Evolutionary conservation across 1,140 invertebrate species (phyloP), one percentile per base, ranked within the genome.

Genomic region (Bradysia coprophila): DNA sequence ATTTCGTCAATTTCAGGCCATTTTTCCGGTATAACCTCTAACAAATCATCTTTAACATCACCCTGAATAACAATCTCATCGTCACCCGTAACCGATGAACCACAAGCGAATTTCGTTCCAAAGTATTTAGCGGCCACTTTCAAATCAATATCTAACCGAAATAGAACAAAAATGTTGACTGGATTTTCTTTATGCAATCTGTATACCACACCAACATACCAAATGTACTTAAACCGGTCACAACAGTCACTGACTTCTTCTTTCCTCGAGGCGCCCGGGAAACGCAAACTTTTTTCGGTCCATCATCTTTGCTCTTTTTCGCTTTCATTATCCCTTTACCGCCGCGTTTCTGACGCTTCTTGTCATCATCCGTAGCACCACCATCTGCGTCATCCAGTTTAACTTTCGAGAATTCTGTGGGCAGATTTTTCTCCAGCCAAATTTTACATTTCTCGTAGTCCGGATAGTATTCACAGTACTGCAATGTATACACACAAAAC

Each of bases 61-160:
- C 89, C 95, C 67, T 99, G 95, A 59, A 99, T 96, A 5, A 98
- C 93, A 57, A 98, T 96, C 68, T 99, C 96, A 73, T 98, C 94
- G 45, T 96, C 91, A 11, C 91, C 93, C 24, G 92, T 96, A 0
- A 98, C 91, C 16, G 94, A 98, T 15, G 92, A 93, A 9, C 95
- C 94, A 70, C 95, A 98, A 5, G 95, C 92, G 72, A 99, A 99
- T 63, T 88, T 91, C 42, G 83, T 84, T 24, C 91, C 89, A 68
- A 99, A 98, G 61, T 92, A 94, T 62, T 98, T 98, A 34, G 91
- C 83, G 41, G 96, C 96, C 45, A 91, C 85, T 68, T 98, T 98
- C 37, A 98, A 64, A 66, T 99, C 94, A 61, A 99, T 95, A 58
- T 89, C 91, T 94, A 51, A 21, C 13, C 13, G 24, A 28, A 28